phyloP scores from a whole-genome alignment of 1,140 invertebrate species.

The Nephotettix cincticeps region DNA sequence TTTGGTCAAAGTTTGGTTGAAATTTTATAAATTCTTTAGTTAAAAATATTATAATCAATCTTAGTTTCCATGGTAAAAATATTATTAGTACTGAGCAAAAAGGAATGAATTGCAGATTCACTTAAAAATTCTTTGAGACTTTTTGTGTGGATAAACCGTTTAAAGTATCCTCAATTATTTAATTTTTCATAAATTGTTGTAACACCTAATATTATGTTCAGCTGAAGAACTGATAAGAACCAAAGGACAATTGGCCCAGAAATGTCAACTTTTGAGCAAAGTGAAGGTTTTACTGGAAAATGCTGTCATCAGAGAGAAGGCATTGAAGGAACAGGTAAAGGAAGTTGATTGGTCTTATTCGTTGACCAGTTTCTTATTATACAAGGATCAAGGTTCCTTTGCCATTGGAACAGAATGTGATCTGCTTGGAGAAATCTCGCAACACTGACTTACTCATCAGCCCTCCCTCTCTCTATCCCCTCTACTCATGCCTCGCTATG shows the following conservation, averaged over 20 bases:
- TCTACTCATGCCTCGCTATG: neutral
- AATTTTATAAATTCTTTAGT: no score
- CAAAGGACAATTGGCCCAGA: conserved; percentile 53
- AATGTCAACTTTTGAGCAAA: conserved; percentile 53
- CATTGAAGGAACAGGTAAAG: conserved; percentile 52
- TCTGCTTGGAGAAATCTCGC: neutral
- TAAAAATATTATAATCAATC: no score
- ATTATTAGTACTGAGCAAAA: no score
- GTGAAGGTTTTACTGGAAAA: conserved; percentile 55
- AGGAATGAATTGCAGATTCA: no score
- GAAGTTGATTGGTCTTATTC: neutral
- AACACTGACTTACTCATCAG: neutral
- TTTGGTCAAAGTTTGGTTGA: no score
- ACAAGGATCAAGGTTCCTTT: neutral
- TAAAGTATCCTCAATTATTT: no score
- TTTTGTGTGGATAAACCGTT: no score
- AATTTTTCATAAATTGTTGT: no score
- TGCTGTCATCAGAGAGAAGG: conserved; percentile 56
- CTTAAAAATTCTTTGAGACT: no score
- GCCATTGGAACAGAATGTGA: no score
- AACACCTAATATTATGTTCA: conserved; percentile 18
- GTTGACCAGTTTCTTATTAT: neutral
- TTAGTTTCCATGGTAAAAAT: no score
- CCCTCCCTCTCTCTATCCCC: neutral
- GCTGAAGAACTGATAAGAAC: conserved; percentile 40